Evolutionary conservation across 1,140 invertebrate species (phyloP).

Genomic region (Eufriesea mexicana): DNA sequence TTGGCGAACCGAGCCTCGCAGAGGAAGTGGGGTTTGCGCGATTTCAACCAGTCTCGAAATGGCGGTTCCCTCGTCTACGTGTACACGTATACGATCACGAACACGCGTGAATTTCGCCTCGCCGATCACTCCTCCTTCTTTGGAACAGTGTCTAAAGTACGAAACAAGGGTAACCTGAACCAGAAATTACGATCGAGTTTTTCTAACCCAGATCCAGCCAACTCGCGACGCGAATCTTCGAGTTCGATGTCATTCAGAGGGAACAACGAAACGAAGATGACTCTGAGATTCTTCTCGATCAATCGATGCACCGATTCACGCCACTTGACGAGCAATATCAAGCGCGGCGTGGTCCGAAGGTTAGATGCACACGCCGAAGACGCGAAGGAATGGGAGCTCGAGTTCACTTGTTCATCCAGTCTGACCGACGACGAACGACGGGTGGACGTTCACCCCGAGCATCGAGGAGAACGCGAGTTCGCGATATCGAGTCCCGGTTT

Average conservation of each 20-base stretch:
- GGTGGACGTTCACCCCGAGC: constrained; percentile 77
- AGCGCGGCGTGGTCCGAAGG: background rate
- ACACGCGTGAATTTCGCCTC: too few relatives aligned
- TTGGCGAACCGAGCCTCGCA: background rate
- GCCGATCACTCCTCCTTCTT: background rate
- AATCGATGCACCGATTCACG: background rate
- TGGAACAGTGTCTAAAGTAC: too few relatives aligned
- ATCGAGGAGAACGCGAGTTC: constrained; percentile 46
- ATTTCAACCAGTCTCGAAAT: background rate
- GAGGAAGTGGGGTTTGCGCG: constrained; percentile 30
- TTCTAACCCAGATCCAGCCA: too few relatives aligned
- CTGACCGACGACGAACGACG: constrained; percentile 48
- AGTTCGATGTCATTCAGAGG: background rate
- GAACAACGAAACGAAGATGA: too few relatives aligned
- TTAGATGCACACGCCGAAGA: constrained; percentile 6
- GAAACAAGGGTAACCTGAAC: too few relatives aligned
- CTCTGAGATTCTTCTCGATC: background rate
- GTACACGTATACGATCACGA: too few relatives aligned
- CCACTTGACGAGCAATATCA: constrained; percentile 8
- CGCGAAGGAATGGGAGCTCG: constrained; percentile 64
- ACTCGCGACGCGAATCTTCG: too few relatives aligned
- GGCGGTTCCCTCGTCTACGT: background rate
- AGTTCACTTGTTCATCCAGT: constrained; percentile 79
- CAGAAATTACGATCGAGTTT: too few relatives aligned
- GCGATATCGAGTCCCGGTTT: constrained; percentile 69